Conservation (phyloP, 2,797 vertebrate genomes). For the Coluber constrictor region DNA sequence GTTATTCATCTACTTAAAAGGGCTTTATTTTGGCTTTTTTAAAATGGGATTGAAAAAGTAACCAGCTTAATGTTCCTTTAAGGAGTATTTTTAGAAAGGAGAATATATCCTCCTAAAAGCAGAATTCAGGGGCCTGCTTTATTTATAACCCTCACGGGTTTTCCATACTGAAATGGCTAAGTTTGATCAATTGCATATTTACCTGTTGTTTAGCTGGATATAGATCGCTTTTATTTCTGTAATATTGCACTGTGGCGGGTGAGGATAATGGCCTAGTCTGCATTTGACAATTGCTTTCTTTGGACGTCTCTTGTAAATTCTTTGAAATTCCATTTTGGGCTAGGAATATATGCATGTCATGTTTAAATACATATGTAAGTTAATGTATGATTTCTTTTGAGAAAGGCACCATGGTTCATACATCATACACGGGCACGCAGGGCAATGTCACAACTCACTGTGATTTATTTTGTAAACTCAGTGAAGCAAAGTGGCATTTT, state of each 20-base stretch:
- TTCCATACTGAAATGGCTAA: not conserved
- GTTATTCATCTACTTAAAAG: not conserved
- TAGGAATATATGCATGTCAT: not conserved
- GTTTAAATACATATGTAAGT: not conserved
- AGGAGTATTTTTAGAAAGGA: not conserved
- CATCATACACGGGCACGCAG: not conserved
- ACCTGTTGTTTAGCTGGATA: not conserved
- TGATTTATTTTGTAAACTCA: not conserved
- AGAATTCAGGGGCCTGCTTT: not conserved
- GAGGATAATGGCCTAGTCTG: not conserved
- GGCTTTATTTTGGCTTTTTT: not conserved
- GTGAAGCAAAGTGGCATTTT: not conserved
- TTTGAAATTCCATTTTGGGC: not conserved
- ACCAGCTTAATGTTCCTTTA: not conserved
- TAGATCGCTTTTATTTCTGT: not conserved
- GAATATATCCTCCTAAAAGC: not conserved
- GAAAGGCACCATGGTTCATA: not conserved
- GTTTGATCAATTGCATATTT: not conserved
- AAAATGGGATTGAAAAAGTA: not conserved
- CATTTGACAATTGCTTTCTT: not conserved
- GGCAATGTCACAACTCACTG: not conserved
- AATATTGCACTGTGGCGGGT: not conserved
- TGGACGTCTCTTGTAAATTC: not conserved
- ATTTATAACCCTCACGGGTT: not conserved
- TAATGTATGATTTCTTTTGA: not conserved